phyloP scores from a whole-genome alignment of 2,888 invertebrate species.

The Galerucella nymphaeae region DNA sequence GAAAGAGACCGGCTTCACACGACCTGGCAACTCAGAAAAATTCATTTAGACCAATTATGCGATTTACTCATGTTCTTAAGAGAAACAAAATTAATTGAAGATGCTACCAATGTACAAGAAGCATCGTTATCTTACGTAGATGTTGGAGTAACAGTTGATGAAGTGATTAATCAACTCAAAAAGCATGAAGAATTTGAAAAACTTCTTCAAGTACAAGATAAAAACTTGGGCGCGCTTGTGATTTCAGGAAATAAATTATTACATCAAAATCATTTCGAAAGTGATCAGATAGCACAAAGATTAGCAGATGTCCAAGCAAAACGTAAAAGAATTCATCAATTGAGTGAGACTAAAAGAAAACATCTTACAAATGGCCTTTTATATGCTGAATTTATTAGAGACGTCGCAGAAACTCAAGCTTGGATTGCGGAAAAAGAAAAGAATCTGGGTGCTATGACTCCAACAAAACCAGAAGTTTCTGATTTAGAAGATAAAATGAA shows the following conservation, averaged over 20 bases:
- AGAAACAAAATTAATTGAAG: constrained; percentile 93
- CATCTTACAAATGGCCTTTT: constrained; percentile 82
- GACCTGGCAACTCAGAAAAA: constrained; percentile 90
- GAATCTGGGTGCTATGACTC: constrained; percentile 84
- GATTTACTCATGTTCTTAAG: constrained; percentile 94
- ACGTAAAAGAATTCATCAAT: constrained; percentile 74
- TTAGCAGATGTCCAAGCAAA: constrained; percentile 80
- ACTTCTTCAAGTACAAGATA: constrained; percentile 87
- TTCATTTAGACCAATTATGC: constrained; percentile 89
- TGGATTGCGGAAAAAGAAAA: constrained; percentile 95
- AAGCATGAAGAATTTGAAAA: constrained; percentile 97
- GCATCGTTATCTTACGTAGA: constrained; percentile 76
- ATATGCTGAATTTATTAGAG: constrained; percentile 91
- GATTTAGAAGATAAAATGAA: constrained; percentile 93
- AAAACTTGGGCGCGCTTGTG: constrained; percentile 83
- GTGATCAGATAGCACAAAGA: constrained; percentile 79
- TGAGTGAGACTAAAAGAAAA: constrained; percentile 75
- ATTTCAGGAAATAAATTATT: constrained; percentile 89
- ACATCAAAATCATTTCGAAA: constrained; percentile 92
- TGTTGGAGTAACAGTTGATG: constrained; percentile 84
- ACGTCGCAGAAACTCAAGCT: constrained; percentile 88
- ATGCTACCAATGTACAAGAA: constrained; percentile 89
- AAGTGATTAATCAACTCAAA: constrained; percentile 88
- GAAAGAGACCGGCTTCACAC: constrained; percentile 83
- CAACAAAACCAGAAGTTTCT: constrained; percentile 78